Conservation (phyloP, 2,888 invertebrate genomes). For the Caenorhabditis virilis region DNA sequence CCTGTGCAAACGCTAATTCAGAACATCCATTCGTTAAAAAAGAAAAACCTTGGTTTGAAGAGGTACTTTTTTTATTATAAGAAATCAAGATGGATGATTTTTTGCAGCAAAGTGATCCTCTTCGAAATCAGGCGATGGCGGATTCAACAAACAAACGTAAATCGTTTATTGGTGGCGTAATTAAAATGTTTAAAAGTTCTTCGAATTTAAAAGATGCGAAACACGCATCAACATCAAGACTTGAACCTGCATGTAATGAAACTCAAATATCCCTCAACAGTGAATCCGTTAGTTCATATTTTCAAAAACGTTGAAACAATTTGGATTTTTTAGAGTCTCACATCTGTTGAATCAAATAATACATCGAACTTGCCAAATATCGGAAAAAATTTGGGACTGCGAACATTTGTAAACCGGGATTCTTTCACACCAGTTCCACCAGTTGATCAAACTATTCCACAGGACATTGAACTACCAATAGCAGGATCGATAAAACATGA, state of each 20-base stretch:
- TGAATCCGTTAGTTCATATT: slow-evolving; percentile 13
- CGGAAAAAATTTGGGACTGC: slow-evolving; percentile 21
- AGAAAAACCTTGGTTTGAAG: slow-evolving; percentile 25
- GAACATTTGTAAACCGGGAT: slow-evolving; percentile 22
- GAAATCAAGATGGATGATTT: too few species aligned
- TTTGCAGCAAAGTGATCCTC: slow-evolving; percentile 1
- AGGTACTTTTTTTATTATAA: slow-evolving; percentile 1
- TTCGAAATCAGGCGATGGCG: background rate
- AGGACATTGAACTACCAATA: background rate
- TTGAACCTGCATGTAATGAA: slow-evolving; percentile 11
- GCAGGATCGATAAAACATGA: too few species aligned
- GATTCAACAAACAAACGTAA: slow-evolving; percentile 9
- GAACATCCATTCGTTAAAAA: slow-evolving; percentile 20
- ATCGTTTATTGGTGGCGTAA: slow-evolving; percentile 16
- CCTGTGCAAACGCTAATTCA: slow-evolving; percentile 9
- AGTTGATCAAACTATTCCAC: background rate
- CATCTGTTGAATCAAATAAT: slow-evolving; percentile 19
- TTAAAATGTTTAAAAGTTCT: slow-evolving; percentile 22
- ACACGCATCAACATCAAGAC: slow-evolving; percentile 12
- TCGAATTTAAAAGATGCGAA: slow-evolving; percentile 6
- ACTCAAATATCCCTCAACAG: slow-evolving; percentile 28
- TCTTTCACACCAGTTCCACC: slow-evolving; percentile 20
- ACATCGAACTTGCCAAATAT: slow-evolving; percentile 12
- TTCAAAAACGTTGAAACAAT: background rate
- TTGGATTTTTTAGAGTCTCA: slow-evolving; percentile 7